A percentile compares a stretch with the other conserved stretches of the same genome.
Evolutionary conservation across 1,140 invertebrate species (phyloP).

Genomic region (Plectrocnemia conspersa): DNA sequence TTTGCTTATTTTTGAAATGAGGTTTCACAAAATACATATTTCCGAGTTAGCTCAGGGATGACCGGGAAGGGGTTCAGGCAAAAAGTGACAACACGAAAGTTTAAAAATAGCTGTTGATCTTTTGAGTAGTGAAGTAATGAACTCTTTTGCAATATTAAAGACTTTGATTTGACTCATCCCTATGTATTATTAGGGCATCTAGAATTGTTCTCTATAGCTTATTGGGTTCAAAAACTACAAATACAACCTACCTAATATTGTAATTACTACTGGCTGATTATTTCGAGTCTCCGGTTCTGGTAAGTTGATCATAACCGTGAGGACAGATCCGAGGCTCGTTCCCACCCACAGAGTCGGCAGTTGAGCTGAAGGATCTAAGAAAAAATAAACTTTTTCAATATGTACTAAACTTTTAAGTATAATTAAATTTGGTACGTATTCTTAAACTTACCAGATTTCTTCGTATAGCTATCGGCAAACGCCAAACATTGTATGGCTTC

Average conservation of each 20-base stretch:
- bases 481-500: constrained; percentile 94
- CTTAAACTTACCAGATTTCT: constrained; percentile 75
- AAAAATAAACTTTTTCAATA: constrained; percentile 11
- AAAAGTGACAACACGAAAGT: no score
- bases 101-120: no score
- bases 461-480: constrained; percentile 93
- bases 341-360: constrained; percentile 92
- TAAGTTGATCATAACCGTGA: constrained; percentile 84
- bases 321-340: constrained; percentile 89
- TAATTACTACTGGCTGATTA: constrained; percentile 84
- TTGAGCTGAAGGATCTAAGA: constrained; percentile 65
- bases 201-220: no score
- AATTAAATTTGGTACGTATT: neutral
- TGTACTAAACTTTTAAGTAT: neutral
- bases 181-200: no score
- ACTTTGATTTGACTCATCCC: no score
- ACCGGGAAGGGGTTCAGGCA: no score
- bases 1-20: no score
- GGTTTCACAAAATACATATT: no score
- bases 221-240: neutral
- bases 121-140: no score
- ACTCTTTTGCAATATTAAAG: no score
- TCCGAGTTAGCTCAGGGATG: no score
- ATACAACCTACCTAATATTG: constrained; percentile 72
- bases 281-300: constrained; percentile 75